Evolutionary conservation across 2,113 vertebrate species (phyloP), one percentile per base, ranked within the genome.

Genomic region (Gavialis gangeticus): DNA sequence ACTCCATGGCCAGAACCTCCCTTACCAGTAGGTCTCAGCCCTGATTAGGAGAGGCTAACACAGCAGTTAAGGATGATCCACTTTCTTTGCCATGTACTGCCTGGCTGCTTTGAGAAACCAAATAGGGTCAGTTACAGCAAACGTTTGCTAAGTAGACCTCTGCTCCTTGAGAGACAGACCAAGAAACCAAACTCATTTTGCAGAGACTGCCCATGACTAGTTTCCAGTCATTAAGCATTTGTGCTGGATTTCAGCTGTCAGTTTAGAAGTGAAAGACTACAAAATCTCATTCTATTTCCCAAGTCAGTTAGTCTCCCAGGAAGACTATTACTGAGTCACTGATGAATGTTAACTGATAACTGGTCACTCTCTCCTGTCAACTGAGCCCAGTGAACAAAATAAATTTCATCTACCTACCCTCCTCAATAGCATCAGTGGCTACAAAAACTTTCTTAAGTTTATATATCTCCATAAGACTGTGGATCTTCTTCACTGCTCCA

Each of bases 401-500:
- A 67, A 46, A 25, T 28, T 4, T 16, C n/a, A 67, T 24, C 34
- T 7, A 56, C 96, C 5, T 98, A 99, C 99, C 99, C 89, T 99
- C 98, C 58, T 98, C 97, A 3, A 98, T 96, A 19, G 99, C 99
- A 59, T 99, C 99, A 0, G 99, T 99, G n/a, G 99, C 99, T 92
- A 99, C 97, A 89, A 99, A 99, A 81, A 99, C 98, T 64, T 79
- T 98, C 34, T 98, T 91, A 27, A 99, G 98, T 90, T 98, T 98
- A 85, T 98, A 97, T 3, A 79, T 97, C 96, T 98, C 98, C 98
- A 99, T 97, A 67, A 99, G 98, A 95, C 98, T 98, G 58, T 37
- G 98, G 78, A 99, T 99, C 96, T 98, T 99, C 97, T 98, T 98
- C 28, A 98, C 99, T 0, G 99, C 99, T 22, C 98, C 98, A 27